Conservation (phyloP, 2,797 vertebrate species). For the Tapera naevia region DNA sequence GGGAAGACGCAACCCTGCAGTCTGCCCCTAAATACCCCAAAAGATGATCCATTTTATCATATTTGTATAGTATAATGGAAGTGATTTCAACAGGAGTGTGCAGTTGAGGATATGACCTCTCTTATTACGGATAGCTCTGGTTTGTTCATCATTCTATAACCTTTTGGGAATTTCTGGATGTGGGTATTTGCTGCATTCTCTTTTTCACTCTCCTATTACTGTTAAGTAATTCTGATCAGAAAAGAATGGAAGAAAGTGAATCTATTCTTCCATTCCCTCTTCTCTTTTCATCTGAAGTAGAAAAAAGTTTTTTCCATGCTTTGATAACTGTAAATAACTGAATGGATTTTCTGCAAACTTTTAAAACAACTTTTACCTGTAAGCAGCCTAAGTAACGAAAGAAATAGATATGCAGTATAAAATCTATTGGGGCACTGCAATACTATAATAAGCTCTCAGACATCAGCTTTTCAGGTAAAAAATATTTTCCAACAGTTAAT, state of each 20-base stretch:
- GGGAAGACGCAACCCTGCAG: neutral
- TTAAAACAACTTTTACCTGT: neutral
- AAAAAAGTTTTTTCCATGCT: neutral
- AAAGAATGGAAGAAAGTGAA: neutral
- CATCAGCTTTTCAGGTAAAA: neutral
- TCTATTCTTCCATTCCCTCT: neutral
- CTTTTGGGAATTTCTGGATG: neutral
- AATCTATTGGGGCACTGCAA: neutral
- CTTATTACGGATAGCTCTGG: neutral
- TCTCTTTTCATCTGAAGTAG: neutral
- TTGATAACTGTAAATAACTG: neutral
- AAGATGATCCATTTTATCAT: neutral
- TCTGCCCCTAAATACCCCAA: neutral
- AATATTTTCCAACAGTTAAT: neutral
- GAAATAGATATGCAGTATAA: neutral
- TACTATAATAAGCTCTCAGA: neutral
- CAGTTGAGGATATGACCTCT: neutral
- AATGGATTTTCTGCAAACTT: neutral
- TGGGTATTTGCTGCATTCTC: neutral
- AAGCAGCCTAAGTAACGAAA: neutral
- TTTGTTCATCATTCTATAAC: neutral
- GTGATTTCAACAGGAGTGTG: neutral
- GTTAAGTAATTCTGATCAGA: neutral
- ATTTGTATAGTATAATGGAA: neutral
- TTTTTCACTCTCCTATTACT: neutral